Base-by-base conservation (phyloP, 2,113 vertebrate species). In the Hemibagrus wyckioides region DNA sequence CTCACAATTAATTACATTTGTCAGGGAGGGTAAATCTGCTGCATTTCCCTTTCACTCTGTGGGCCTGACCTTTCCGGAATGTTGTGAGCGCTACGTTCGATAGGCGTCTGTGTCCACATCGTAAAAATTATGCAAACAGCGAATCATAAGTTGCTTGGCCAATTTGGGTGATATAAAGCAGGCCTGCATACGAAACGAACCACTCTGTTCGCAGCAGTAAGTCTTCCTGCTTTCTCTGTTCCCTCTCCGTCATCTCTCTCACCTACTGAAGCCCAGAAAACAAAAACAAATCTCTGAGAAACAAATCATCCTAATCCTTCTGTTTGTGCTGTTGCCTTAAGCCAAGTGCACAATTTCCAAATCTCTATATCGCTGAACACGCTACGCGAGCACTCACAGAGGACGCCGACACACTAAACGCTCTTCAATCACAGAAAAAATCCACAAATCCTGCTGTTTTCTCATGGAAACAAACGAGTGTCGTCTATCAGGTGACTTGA, bases 1-100 rank as follows among this genome's bases (percentile, higher is more conserved):
- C 54, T 84, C 77, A 73, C 76, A 85, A 81, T 85, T 88, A 80
- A 87, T 87, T 84, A 84, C 44, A 67, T 84, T 84, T 84, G 82
- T 87, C 86, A 84, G 71, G 59, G 52, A 67, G 79, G 76, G 33
- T 59, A 80, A 84, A 85, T 84, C 76, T 73, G 52, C 56, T 77
- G 59, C 63, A 81, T 81, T 73, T 85, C 76, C 61, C 52, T 59
- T 48, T 81, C 59, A 76, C 36, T 82, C 86, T 11, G 44, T 33
- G 80, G 28, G 57, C 57, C 56, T 87, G 86, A 89, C 82, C 88
- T 87, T 87, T 87, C 77, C 67, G 65, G 59, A 69, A 44, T n/a
- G 44, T 85, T 84, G 54, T 59, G 65, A 87, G 85, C 52, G 63
- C 33, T n/a, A 33, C n/a, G 83, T 84, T 67, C 30, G 48, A 57